These are phyloP conservation scores for Drosophila neutralis DNA, from an alignment of 2,888 invertebrate species.

Conservation along the genomic window DNA sequence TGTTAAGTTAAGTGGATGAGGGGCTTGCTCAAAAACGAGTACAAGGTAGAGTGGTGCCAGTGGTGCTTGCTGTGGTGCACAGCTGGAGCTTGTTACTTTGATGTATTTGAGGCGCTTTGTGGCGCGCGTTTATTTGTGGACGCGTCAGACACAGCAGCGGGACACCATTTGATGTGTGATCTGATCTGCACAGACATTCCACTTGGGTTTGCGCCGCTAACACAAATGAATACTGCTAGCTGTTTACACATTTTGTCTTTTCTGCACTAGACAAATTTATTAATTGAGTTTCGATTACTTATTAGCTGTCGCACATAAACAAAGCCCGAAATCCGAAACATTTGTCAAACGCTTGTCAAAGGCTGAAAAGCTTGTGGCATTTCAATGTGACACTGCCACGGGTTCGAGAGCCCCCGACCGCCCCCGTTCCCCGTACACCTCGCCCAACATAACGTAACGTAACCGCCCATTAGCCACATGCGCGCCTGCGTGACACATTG, in stretches of 20 bases:
- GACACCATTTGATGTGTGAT: constrained; percentile 59
- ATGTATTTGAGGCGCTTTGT: constrained; percentile 78
- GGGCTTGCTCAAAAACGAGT: constrained; percentile 17
- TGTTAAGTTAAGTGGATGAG: constrained; percentile 30
- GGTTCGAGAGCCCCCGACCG: background rate
- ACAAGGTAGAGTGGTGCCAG: constrained; percentile 14
- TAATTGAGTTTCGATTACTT: constrained; percentile 53
- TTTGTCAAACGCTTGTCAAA: constrained; percentile 82
- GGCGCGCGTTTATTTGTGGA: constrained; percentile 79
- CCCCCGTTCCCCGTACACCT: no score
- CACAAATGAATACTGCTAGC: constrained; percentile 31
- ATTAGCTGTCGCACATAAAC: constrained; percentile 30
- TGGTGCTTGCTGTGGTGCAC: constrained; percentile 65
- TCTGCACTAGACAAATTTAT: constrained; percentile 36
- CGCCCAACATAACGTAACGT: constrained; percentile 14
- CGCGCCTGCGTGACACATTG: constrained; percentile 83
- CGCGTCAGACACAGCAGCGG: constrained; percentile 70
- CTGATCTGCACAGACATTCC: constrained; percentile 31
- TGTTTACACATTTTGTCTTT: constrained; percentile 39
- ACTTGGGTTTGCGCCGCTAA: background rate
- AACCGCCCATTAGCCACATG: constrained; percentile 83
- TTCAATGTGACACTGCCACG: constrained; percentile 42
- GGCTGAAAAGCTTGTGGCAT: constrained; percentile 66
- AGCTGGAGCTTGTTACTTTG: constrained; percentile 83
- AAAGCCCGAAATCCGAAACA: constrained; percentile 64